Percentiles rank a stretch among this genome's conserved stretches.
Evolutionary conservation across 2,797 vertebrate species (phyloP).

Genomic region (Coregonus suidteri): DNA sequence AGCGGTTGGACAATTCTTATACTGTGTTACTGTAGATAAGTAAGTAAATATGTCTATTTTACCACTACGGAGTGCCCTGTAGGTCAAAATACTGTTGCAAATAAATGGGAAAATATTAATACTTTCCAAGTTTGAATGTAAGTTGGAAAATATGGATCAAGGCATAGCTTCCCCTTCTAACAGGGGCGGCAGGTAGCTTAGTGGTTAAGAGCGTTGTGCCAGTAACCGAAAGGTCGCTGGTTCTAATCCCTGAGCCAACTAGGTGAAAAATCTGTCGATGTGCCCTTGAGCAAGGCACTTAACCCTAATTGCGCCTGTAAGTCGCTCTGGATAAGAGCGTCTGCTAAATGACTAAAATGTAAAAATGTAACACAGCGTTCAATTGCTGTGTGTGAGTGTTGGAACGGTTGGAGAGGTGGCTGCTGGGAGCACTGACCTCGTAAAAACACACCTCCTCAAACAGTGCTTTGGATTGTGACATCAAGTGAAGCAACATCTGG

Average conservation of each 20-base stretch:
- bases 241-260: no score
- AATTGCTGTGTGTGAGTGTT: background rate
- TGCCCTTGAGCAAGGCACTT: no score
- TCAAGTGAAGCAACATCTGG: slow-evolving; percentile 39
- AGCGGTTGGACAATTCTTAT: background rate
- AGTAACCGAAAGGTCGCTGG: no score
- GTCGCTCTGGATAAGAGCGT: no score
- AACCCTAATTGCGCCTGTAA: no score
- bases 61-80: background rate
- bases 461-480: slow-evolving; percentile 53
- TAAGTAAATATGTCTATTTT: background rate
- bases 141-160: background rate
- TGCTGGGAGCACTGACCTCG: slow-evolving; percentile 30
- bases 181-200: no score
- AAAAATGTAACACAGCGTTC: background rate
- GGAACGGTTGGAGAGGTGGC: background rate
- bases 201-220: no score
- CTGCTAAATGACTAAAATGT: no score
- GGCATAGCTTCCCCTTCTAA: background rate
- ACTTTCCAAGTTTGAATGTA: no score
- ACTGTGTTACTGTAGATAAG: background rate
- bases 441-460: slow-evolving; percentile 55
- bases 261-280: no score
- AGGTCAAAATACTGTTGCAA: background rate
- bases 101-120: background rate